Percentiles rank a stretch among this genome's conserved stretches.
These are phyloP conservation scores for Watersipora subatra DNA, from an alignment of 1,140 invertebrate genomes.

Conservation along the genomic window DNA sequence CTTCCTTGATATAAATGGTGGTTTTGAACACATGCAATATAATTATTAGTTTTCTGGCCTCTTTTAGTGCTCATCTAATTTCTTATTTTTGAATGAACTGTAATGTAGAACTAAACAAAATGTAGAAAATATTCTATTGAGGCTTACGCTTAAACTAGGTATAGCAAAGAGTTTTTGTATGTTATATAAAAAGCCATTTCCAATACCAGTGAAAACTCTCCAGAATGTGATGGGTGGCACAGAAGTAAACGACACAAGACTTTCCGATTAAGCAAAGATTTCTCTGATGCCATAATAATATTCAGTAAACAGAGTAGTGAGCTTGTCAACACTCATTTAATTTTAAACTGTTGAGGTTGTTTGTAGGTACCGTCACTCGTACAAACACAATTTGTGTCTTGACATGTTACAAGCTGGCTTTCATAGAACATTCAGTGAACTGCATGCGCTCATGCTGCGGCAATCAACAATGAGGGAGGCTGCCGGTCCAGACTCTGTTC, in stretches of 20 bases:
- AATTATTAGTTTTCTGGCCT: too few species aligned
- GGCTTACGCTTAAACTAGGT: too few species aligned
- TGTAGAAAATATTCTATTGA: too few species aligned
- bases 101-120: too few species aligned
- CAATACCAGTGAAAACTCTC: too few species aligned
- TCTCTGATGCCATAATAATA: not conserved
- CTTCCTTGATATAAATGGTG: not conserved
- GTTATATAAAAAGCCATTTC: too few species aligned
- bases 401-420: slow-evolving; percentile 36
- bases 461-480: slow-evolving; percentile 22
- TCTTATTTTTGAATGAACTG: too few species aligned
- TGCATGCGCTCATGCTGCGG: slow-evolving; percentile 31
- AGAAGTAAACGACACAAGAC: too few species aligned
- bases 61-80: too few species aligned
- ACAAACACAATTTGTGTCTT: slow-evolving; percentile 36
- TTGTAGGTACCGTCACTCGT: slow-evolving; percentile 31
- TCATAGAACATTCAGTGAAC: slow-evolving; percentile 33
- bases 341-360: slow-evolving; percentile 6
- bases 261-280: not conserved
- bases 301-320: not conserved
- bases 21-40: too few species aligned
- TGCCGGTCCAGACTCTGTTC: slow-evolving; percentile 31
- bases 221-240: too few species aligned
- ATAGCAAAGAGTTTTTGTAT: too few species aligned
- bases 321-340: not conserved